phyloP scores from a whole-genome alignment of 2,113 vertebrate species.

The Andinoacara biseriatus region DNA sequence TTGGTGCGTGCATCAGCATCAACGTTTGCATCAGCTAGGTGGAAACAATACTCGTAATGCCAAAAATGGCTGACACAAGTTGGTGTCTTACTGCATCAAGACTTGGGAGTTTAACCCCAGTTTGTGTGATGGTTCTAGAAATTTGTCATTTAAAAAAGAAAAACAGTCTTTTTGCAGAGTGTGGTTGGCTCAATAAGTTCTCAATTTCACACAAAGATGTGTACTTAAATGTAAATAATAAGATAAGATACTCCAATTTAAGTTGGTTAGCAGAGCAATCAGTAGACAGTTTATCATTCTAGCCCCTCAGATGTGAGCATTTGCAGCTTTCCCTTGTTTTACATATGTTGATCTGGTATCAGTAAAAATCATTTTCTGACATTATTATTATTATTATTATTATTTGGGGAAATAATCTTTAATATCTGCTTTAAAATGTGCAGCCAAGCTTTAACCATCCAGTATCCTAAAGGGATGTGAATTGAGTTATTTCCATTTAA shows the following conservation, averaged over 20 bases:
- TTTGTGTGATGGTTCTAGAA: not conserved
- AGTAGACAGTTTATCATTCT: not conserved
- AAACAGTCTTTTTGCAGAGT: not conserved
- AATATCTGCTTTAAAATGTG: not conserved
- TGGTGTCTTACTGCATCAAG: not conserved
- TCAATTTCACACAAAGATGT: not conserved
- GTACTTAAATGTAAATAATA: not conserved
- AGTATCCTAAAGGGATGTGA: not conserved
- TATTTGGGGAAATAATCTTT: not conserved
- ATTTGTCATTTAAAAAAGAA: not conserved
- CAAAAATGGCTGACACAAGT: slow-evolving; percentile 42
- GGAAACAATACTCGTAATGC: slow-evolving; percentile 4
- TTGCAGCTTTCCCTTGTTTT: not conserved
- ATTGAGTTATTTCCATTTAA: not conserved
- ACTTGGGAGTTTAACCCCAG: not conserved
- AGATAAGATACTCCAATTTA: not conserved
- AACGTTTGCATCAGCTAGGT: not conserved
- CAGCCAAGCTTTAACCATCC: not conserved
- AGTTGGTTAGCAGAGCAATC: not conserved
- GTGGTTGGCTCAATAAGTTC: not conserved
- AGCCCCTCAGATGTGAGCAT: not conserved
- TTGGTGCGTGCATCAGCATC: not conserved
- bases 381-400: too few relatives aligned
- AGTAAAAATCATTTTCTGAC: not conserved
- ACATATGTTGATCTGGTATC: too few relatives aligned